phyloP scores from a whole-genome alignment of 2,113 vertebrate species.

The Gorsachius goisagi region DNA sequence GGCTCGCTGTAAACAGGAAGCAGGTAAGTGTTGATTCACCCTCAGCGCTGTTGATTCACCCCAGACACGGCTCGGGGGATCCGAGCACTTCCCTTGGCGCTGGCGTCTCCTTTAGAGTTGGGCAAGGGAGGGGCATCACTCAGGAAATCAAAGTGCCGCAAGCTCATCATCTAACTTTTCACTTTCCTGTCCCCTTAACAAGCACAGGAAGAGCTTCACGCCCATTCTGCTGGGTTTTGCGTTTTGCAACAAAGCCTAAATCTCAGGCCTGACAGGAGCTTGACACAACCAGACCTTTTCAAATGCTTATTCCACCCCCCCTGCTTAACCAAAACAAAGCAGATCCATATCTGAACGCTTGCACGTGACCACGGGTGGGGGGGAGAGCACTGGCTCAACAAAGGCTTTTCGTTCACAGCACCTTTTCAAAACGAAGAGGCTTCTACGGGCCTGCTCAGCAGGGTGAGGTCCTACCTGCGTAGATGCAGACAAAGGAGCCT shows the following conservation, averaged over 20 bases:
- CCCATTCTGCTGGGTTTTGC: not conserved
- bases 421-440: not conserved
- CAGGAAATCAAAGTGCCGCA: not conserved
- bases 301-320: too few relatives aligned
- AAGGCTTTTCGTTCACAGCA: not conserved
- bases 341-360: not conserved
- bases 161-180: too few relatives aligned
- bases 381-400: not conserved
- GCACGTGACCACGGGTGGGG: not conserved
- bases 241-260: not conserved
- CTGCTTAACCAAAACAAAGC: not conserved
- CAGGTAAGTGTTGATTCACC: not conserved
- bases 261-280: not conserved
- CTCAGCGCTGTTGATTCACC: not conserved
- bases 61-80: not conserved
- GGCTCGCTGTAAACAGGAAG: not conserved
- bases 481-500: constrained; percentile 97
- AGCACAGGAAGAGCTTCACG: not conserved
- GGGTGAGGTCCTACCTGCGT: constrained; percentile 80
- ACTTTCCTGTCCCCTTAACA: fast-evolving
- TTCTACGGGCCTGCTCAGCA: fast-evolving
- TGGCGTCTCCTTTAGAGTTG: fast-evolving
- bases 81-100: not conserved
- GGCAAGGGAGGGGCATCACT: not conserved
- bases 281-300: not conserved